Base-by-base conservation (phyloP, 2,113 vertebrate species). In the Ibidorhyncha struthersii region DNA sequence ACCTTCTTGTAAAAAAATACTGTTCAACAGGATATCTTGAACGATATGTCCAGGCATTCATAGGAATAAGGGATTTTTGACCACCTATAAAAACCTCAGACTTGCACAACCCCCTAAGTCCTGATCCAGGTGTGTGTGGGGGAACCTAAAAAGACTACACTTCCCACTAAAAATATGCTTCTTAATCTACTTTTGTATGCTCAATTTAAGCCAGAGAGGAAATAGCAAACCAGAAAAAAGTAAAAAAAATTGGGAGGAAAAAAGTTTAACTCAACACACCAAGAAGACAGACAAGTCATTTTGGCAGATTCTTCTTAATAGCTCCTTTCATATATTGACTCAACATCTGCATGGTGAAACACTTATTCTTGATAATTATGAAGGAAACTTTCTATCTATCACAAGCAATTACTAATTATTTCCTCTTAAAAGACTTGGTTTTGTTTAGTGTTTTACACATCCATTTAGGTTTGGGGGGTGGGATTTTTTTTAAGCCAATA, bases 111-210 rank as follows among this genome's bases (percentile, higher is more conserved):
- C 30, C 10, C 22, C 22, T 14, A 47, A 40, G 34, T 63, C 34
- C 40, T 22, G 8, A 67, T 62, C 22, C 32, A 23, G n/a, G 27
- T 2, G 41, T 5, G 41, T 41, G 40, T 36, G 55, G 55, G 45
- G 3, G 3, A 32, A 7, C 17, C n/a, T n/a, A n/a, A n/a, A n/a
- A n/a, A n/a, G n/a, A n/a, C 6, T 27, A 7, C 19, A 18, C 18
- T 36, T 62, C 9, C 62, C 2, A 2, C 12, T 22, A n/a, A 67
- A 66, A 43, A 22, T 13, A 50, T 5, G 4, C 38, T 62, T 74
- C 38, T n/a, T n/a, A n/a, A n/a, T n/a, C n/a, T n/a, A n/a, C n/a
- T n/a, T n/a, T n/a, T n/a, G n/a, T n/a, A n/a, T n/a, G n/a, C n/a
- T n/a, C n/a, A n/a, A n/a, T n/a, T n/a, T n/a, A n/a, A 78, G 52